A percentile compares a stretch with the other conserved stretches of the same genome.
Conservation (phyloP, 2,888 invertebrate species). For the Troides helena region DNA sequence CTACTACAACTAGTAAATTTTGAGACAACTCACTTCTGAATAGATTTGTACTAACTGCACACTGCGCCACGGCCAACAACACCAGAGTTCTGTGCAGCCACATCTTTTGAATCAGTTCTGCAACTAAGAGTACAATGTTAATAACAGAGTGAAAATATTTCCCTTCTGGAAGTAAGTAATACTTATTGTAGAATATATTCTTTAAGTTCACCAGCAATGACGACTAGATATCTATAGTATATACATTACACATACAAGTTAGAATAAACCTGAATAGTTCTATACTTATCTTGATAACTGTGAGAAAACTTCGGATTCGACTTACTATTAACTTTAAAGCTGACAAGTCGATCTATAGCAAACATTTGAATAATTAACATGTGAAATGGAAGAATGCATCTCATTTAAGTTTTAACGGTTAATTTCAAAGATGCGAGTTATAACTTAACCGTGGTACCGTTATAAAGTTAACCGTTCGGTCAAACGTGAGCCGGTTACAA, state of each 20-base stretch:
- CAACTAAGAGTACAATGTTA: slow-evolving; percentile 43
- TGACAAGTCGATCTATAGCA: background rate
- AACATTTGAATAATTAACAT: background rate
- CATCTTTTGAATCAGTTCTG: slow-evolving; percentile 54
- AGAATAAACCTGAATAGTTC: too few relatives aligned
- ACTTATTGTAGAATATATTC: background rate
- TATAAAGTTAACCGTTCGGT: slow-evolving; percentile 10
- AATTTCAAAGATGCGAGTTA: background rate
- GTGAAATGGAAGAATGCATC: background rate
- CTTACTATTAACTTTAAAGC: background rate
- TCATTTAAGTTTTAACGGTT: background rate
- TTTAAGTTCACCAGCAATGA: too few relatives aligned
- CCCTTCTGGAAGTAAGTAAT: background rate
- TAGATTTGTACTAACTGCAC: slow-evolving; percentile 42
- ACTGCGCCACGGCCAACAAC: slow-evolving; percentile 48
- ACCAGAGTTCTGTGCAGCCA: slow-evolving; percentile 51
- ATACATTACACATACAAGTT: too few relatives aligned
- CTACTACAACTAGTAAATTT: background rate
- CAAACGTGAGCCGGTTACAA: slow-evolving; percentile 1
- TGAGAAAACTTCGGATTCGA: background rate
- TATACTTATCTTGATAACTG: too few relatives aligned
- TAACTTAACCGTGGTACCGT: slow-evolving; percentile 3
- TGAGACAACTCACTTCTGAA: slow-evolving; percentile 53
- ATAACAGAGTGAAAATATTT: background rate
- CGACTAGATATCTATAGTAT: too few relatives aligned